Base-by-base conservation (phyloP, 2,797 vertebrate species). In the Hippoglossus hippoglossus region DNA sequence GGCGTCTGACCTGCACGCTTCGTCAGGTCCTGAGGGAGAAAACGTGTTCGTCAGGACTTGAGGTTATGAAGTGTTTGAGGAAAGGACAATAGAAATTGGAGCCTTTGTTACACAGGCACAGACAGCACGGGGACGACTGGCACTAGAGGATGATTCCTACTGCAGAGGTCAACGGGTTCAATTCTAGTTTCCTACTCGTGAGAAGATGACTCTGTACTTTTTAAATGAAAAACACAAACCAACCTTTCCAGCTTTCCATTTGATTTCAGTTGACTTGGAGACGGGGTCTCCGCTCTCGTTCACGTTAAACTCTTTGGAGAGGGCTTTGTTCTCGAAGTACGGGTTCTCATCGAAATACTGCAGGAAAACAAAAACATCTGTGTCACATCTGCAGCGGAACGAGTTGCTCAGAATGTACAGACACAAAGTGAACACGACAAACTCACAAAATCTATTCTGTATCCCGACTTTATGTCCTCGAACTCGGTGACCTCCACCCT, bases 401-500 rank as follows among this genome's bases (percentile, higher is more conserved):
- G 0, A 3, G 3, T 19, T 5, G 22, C 26, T 53, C 10, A n/a
- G 0, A 60, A 44, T 19, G 1, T 6, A 12, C 15, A 24, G 55
- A 22, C 3, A 26, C 31, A 49, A 55, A 47, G 18, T 7, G 6
- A 71, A 68, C 1, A 0, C 0, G 8, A 24, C 1, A 21, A 44
- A 96, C 97, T 96, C 92, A 99, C 97, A 96, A 99, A 99, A 96
- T 99, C 97, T 99, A 99, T 99, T 98, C 97, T 99, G 95, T 99
- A 99, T 94, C 97, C 97, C 82, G 98, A 98, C 94, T 99, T 99
- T 92, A 98, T 99, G 87, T 99, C 97, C 96, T 99, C 97, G 73
- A 99, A 99, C 94, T 99, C 97, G 59, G 97, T 99, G 94, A 99
- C 98, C 87, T 99, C 98, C 58, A 98, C 97, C 94, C 96, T 96